These are phyloP conservation scores for Erinaceus europaeus DNA, from an alignment of 2,113 vertebrate species.

Conservation along the genomic window DNA sequence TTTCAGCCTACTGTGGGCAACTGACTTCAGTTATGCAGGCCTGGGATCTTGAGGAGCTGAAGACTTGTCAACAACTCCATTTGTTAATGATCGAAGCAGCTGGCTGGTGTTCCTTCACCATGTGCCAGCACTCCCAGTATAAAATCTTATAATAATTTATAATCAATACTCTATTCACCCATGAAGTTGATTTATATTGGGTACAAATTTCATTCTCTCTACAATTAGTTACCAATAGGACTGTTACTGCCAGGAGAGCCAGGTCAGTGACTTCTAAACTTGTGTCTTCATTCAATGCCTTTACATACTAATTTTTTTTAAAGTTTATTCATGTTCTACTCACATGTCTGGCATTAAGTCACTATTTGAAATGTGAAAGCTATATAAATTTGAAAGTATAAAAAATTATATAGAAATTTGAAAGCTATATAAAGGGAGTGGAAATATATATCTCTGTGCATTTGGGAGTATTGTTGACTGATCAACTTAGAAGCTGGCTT, in stretches of 20 bases:
- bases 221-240: background rate
- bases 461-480: background rate
- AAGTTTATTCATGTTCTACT: background rate
- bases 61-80: background rate
- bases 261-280: background rate
- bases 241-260: background rate
- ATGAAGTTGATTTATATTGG: background rate
- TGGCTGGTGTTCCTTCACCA: rapidly evolving
- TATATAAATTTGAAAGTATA: too few species aligned
- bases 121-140: rapidly evolving
- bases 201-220: background rate
- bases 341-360: too few species aligned
- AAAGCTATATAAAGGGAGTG: background rate
- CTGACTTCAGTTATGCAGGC: background rate
- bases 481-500: background rate
- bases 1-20: background rate
- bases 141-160: too few species aligned
- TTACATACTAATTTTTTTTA: background rate
- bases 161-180: background rate
- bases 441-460: background rate
- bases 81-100: too few species aligned
- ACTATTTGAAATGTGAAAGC: too few species aligned
- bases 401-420: background rate
- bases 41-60: background rate
- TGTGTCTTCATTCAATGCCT: background rate